These are phyloP conservation scores for Lysandra coridon DNA, from an alignment of 2,888 invertebrate species.

Conservation along the genomic window DNA sequence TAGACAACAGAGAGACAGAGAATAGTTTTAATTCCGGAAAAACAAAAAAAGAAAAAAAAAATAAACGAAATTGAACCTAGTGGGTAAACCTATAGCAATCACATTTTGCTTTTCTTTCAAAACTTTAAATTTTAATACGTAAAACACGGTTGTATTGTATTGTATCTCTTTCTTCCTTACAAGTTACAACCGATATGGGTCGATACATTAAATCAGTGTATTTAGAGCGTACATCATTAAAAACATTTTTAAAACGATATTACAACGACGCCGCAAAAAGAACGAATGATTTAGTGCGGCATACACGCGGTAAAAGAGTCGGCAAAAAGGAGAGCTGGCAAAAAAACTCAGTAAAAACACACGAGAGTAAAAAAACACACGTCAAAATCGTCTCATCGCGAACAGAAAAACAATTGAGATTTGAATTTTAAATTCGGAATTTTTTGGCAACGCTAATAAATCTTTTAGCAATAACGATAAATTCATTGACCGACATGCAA, in stretches of 20 bases:
- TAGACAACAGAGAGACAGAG: too few species aligned
- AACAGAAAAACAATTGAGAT: slow-evolving; percentile 71
- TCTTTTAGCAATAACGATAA: slow-evolving; percentile 78
- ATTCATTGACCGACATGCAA: slow-evolving; percentile 81
- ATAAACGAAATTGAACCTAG: too few species aligned
- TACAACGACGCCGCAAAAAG: slow-evolving; percentile 56
- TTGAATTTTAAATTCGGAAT: slow-evolving; percentile 75
- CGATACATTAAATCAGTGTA: slow-evolving; percentile 37
- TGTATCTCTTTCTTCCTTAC: neutral
- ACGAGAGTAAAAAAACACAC: slow-evolving; percentile 47
- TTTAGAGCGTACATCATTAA: slow-evolving; percentile 58
- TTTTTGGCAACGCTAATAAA: slow-evolving; percentile 75
- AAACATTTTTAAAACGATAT: slow-evolving; percentile 63
- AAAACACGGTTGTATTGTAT: neutral
- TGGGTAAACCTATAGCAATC: too few species aligned
- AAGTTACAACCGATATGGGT: slow-evolving; percentile 16
- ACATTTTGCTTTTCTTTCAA: too few species aligned
- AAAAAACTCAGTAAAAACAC: slow-evolving; percentile 38
- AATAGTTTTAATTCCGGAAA: too few species aligned
- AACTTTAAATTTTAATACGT: too few species aligned
- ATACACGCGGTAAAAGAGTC: slow-evolving; percentile 28
- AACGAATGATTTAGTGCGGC: slow-evolving; percentile 67
- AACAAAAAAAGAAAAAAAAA: too few species aligned
- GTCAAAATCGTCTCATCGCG: slow-evolving; percentile 79
- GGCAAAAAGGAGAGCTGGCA: slow-evolving; percentile 45